These are phyloP conservation scores for Xestia xanthographa DNA, from an alignment of 2,888 invertebrate genomes.

Conservation along the genomic window DNA sequence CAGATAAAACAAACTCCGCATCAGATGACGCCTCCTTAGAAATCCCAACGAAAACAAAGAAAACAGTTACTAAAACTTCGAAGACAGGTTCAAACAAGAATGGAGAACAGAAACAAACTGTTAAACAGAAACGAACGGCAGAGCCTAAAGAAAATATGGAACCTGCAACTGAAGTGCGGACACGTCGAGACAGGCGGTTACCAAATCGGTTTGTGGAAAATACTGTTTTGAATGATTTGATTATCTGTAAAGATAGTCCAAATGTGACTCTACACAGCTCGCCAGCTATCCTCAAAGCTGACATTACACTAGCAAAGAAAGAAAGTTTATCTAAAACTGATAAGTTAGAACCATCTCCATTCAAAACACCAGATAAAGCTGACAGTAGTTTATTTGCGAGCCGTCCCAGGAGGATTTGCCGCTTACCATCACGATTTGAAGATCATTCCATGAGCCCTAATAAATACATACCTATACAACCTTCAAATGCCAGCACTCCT, in stretches of 20 bases:
- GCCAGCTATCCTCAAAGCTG: not conserved
- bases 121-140: slow-evolving; percentile 29
- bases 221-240: slow-evolving; percentile 70
- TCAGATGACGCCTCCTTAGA: slow-evolving; percentile 81
- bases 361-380: slow-evolving; percentile 74
- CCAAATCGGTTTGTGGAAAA: slow-evolving; percentile 79
- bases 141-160: slow-evolving; percentile 29
- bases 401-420: slow-evolving; percentile 81
- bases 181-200: slow-evolving; percentile 78
- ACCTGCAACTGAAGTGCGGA: slow-evolving; percentile 61
- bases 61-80: slow-evolving; percentile 46
- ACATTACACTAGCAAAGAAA: slow-evolving; percentile 19
- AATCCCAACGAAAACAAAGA: slow-evolving; percentile 61
- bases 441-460: slow-evolving; percentile 83
- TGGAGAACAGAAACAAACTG: slow-evolving; percentile 23
- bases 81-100: slow-evolving; percentile 30
- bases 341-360: slow-evolving; percentile 62
- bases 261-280: slow-evolving; percentile 24
- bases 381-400: slow-evolving; percentile 75
- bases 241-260: slow-evolving; percentile 67
- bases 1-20: slow-evolving; percentile 86
- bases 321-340: slow-evolving; percentile 48
- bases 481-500: slow-evolving; percentile 83
- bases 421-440: slow-evolving; percentile 82
- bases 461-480: slow-evolving; percentile 79